Percentiles rank a stretch among this genome's conserved stretches.
Conservation (phyloP, 2,797 vertebrate species). For the Ambastaia sidthimunki region DNA sequence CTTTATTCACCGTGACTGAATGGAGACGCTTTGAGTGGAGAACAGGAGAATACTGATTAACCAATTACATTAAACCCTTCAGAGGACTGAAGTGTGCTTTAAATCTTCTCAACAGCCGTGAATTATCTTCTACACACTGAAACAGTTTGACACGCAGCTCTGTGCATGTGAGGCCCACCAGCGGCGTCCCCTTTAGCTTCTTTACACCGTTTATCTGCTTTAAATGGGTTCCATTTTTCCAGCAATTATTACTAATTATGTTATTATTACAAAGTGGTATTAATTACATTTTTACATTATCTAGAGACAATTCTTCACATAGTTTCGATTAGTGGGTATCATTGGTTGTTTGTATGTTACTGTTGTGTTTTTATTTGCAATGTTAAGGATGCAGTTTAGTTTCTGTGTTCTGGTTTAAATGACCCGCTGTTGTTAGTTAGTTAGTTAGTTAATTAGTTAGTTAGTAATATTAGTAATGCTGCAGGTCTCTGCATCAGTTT, state of each 20-base stretch:
- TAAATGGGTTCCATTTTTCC: neutral
- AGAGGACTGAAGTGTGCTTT: slow-evolving; percentile 8
- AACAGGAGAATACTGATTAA: slow-evolving; percentile 15
- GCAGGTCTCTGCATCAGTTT: neutral
- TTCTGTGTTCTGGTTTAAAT: too few relatives aligned
- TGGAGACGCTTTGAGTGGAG: neutral
- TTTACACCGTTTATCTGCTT: neutral
- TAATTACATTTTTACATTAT: too few relatives aligned
- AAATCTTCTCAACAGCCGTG: slow-evolving; percentile 11
- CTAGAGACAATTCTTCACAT: too few relatives aligned
- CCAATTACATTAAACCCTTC: slow-evolving; percentile 24
- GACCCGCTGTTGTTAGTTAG: neutral
- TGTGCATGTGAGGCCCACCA: slow-evolving; percentile 10
- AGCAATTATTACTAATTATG: too few relatives aligned
- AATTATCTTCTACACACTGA: neutral
- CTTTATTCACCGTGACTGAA: slow-evolving; percentile 37
- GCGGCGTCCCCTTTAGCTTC: neutral
- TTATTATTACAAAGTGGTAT: neutral
- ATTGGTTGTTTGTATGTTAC: neutral
- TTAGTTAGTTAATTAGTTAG: too few relatives aligned
- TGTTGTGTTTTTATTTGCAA: neutral
- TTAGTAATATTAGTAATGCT: neutral
- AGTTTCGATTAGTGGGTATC: neutral
- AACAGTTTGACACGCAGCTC: slow-evolving; percentile 9
- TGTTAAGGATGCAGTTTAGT: too few relatives aligned